These are phyloP conservation scores for Microcebus ravelobensis DNA, from an alignment of 2,113 vertebrate genomes.

Conservation along the genomic window DNA sequence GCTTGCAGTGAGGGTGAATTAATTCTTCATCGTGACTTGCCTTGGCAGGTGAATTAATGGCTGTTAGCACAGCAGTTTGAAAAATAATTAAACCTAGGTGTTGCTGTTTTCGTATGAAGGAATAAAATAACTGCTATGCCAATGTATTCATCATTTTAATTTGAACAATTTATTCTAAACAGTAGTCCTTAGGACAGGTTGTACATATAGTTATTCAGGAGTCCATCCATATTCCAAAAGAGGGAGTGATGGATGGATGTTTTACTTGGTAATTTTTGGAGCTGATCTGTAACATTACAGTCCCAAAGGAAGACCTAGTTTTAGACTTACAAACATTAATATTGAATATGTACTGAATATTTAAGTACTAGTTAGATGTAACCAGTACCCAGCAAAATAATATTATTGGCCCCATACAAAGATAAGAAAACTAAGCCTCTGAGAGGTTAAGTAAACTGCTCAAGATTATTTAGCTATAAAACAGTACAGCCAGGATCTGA, in stretches of 20 bases:
- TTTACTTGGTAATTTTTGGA: not conserved
- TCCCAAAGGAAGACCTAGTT: not conserved
- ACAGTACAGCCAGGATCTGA: not conserved
- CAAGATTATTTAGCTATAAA: not conserved
- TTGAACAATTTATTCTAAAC: slow-evolving; percentile 54
- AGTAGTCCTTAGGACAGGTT: not conserved
- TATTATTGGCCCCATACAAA: not conserved
- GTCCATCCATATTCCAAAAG: not conserved
- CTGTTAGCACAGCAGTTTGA: slow-evolving; percentile 46
- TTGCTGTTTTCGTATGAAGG: slow-evolving; percentile 32
- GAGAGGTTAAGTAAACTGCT: not conserved
- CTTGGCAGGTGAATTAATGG: slow-evolving; percentile 32
- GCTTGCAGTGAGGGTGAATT: not conserved
- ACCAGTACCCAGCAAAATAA: not conserved
- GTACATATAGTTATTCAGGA: not conserved
- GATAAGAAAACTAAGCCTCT: not conserved
- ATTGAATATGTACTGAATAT: not conserved
- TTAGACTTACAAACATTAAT: not conserved
- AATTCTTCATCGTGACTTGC: not conserved
- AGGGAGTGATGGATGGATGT: not conserved
- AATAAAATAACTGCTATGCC: slow-evolving; percentile 45
- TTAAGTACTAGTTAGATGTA: not conserved
- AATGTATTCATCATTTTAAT: slow-evolving; percentile 45
- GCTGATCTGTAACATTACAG: not conserved
- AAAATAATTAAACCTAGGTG: slow-evolving; percentile 56